Base-by-base conservation (phyloP, 2,797 vertebrate species). In the Molossus alvarezi region DNA sequence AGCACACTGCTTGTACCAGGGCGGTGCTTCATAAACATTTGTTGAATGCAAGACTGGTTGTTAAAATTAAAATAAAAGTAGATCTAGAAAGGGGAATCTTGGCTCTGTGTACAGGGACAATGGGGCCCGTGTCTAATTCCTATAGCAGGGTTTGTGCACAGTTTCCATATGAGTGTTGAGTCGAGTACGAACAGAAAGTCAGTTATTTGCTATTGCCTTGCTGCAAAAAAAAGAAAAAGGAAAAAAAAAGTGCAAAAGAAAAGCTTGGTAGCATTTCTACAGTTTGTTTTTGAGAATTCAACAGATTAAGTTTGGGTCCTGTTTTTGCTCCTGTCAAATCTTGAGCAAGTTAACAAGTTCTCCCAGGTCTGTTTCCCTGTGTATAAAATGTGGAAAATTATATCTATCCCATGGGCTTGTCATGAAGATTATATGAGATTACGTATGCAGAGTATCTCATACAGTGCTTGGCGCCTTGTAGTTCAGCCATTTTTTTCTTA, bases 1-100 rank as follows among this genome's bases (percentile, higher is more conserved):
- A 5, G 23, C 9, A 14, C 10, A 6, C 25, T 33, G 57, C 76
- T 80, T 67, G 23, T 51, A 2, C 9, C 14, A 33, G 21, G 12
- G 5, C 10, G 21, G 13, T 21, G 20, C n/a, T 90, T 82, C 20
- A 37, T 58, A 85, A 86, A 62, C 41, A 51, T 11, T 82, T 55
- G 25, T 62, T 75, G 53, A 77, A 23, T 64, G 48, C 58, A 92
- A 92, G 62, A 57, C 60, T 85, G 11, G 37, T 87, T 33, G 64
- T 91, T 82, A 48, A 90, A 92, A 29, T 91, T 82, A 48, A 90
- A 92, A 29, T 73, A 60, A 81, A 62, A 79, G 20, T 82, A 67
- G 7, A 23, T 72, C 7, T 67, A 18, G 53, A 89, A 80, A 76
- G 83, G 27, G 85, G 45, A 9, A 14, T 71, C 53, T 87, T 90